Base-by-base conservation (phyloP, 2,888 invertebrate genomes). In the Machimus atricapillus region DNA sequence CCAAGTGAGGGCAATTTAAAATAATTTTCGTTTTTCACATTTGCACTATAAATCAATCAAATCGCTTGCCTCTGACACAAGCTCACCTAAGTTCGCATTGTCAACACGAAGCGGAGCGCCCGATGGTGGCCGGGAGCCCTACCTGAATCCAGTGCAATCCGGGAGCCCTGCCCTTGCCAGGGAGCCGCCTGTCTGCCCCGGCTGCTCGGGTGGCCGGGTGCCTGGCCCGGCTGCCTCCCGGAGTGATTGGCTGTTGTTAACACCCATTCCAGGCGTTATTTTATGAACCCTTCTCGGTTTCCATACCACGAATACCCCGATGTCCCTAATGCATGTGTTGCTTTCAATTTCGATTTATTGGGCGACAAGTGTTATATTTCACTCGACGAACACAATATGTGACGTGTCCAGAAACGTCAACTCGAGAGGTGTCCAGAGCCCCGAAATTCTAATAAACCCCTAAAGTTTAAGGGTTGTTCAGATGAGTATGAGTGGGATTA, bases 401-500 rank as follows among this genome's bases (percentile, higher is more conserved):
- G 83, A 83, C 83, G 83, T 83, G 83, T 83, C 73, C 83, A 83
- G 83, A 83, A 83, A 83, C 52, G 83, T 83, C 83, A 83, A 83
- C 66, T 83, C 66, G 43, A 83, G n/a, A 43, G 83, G 40, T 37
- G 40, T 66, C 34, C 23, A 83, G 19, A 27, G 19, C 23, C 23
- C 40, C 52, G 37, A 56, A 56, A 56, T 81, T 81, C 81, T 81
- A 81, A 81, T 81, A 81, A 81, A 23, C 52, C 56, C 79, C 66
- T 27, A 56, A 81, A 81, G 81, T 52, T 52, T 56, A 34, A 56
- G 56, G 81, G 81, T 27, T 34, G 81, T 81, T 81, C 56, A 81
- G 46, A 46, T 27, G 46, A 23, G 78, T 40, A 23, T 46, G 31
- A 56, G 31, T 46, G 46, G n/a, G 23, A 40, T 43, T 31, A 52